phyloP scores from a whole-genome alignment of 2,113 vertebrate genomes.

The Syngnathoides biaculeatus region DNA sequence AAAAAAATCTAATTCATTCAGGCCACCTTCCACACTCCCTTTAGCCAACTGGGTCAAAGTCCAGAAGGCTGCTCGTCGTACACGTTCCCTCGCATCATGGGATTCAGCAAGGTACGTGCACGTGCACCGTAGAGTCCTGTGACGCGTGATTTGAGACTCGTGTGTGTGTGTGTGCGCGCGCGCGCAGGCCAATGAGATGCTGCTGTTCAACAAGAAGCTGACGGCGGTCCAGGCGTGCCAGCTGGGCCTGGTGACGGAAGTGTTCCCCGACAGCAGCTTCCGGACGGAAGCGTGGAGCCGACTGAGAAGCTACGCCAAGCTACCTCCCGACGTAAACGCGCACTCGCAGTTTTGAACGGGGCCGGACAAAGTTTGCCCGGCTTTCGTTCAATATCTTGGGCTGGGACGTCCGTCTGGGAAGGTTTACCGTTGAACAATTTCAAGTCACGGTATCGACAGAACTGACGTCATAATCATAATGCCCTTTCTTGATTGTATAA shows the following conservation, averaged over 20 bases:
- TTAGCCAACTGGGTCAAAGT: slow-evolving; percentile 64
- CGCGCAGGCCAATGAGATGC: slow-evolving; percentile 82
- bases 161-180: background rate
- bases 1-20: slow-evolving; percentile 5
- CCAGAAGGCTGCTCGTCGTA: slow-evolving; percentile 65
- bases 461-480: no score
- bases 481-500: no score
- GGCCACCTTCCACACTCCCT: slow-evolving; percentile 63
- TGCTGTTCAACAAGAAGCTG: slow-evolving; percentile 89
- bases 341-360: background rate
- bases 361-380: no score
- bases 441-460: no score
- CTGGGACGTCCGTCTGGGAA: no score
- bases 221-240: slow-evolving; percentile 83
- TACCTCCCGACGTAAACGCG: slow-evolving; percentile 77
- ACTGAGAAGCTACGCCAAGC: slow-evolving; percentile 76
- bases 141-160: background rate
- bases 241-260: slow-evolving; percentile 83
- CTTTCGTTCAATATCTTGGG: no score
- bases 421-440: no score
- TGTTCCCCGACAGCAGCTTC: slow-evolving; percentile 85
- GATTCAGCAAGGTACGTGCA: slow-evolving; percentile 33
- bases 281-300: slow-evolving; percentile 84
- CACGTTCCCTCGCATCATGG: slow-evolving; percentile 61
- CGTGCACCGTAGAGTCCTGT: background rate